Percentiles rank a stretch among this genome's conserved stretches.
phyloP scores from a whole-genome alignment of 2,888 invertebrate genomes.

The Crossocerus cetratus region DNA sequence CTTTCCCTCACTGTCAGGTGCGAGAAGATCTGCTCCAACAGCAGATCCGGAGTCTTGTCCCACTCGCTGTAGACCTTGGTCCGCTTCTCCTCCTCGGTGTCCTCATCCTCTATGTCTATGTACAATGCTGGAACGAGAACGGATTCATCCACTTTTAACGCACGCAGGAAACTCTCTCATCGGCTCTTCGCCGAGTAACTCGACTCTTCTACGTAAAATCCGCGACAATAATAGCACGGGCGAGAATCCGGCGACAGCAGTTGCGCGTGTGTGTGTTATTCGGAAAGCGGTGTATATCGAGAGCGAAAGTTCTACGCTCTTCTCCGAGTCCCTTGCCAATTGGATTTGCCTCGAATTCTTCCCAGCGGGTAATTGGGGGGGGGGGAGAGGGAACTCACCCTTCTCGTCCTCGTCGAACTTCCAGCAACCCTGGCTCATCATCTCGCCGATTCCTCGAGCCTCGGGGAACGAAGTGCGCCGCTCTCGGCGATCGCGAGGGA shows the following conservation, averaged over 20 bases:
- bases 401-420: slow-evolving; percentile 72
- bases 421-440: slow-evolving; percentile 72
- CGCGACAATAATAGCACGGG: no score
- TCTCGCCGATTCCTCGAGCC: slow-evolving; percentile 19
- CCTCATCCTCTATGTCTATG: slow-evolving; percentile 77
- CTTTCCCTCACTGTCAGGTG: slow-evolving; percentile 83
- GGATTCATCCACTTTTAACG: no score
- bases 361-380: no score
- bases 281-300: no score
- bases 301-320: slow-evolving; percentile 59
- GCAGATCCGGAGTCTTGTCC: slow-evolving; percentile 84
- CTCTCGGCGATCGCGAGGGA: slow-evolving; percentile 20
- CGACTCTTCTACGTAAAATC: no score
- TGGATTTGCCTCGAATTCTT: no score
- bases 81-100: slow-evolving; percentile 73
- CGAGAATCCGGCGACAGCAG: no score
- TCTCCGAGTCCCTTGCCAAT: no score
- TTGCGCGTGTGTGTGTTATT: no score
- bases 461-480: slow-evolving; percentile 21
- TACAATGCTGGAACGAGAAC: slow-evolving; percentile 77
- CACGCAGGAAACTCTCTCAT: no score
- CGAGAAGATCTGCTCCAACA: slow-evolving; percentile 85
- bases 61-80: slow-evolving; percentile 80
- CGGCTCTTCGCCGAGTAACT: no score
- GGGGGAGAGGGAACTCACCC: no score